Percentiles rank a stretch among this genome's conserved stretches.
Evolutionary conservation across 2,113 vertebrate species (phyloP).

Genomic region (Reinhardtius hippoglossoides): DNA sequence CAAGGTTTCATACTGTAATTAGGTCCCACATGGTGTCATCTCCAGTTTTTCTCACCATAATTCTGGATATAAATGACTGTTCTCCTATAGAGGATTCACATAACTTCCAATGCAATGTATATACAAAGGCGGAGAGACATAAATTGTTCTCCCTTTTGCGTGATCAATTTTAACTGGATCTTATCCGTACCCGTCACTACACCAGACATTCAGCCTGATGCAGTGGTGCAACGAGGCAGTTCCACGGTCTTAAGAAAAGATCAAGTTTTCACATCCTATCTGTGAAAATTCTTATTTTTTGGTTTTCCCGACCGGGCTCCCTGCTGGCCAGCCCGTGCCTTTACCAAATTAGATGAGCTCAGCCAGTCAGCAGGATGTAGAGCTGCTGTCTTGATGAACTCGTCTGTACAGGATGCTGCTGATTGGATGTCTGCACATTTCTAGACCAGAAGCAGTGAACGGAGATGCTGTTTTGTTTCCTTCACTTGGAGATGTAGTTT

Average conservation of each 20-base stretch:
- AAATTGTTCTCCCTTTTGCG: not conserved
- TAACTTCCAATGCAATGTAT: not conserved
- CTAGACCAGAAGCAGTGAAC: not conserved
- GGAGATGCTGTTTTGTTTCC: not conserved
- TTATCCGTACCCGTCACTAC: no score
- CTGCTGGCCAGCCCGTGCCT: not conserved
- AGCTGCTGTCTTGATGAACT: not conserved
- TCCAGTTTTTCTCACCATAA: not conserved
- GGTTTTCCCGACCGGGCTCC: not conserved
- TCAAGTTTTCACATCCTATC: not conserved
- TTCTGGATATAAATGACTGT: not conserved
- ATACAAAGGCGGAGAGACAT: not conserved
- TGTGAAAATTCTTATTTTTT: not conserved
- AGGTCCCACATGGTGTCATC: not conserved
- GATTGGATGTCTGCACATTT: not conserved
- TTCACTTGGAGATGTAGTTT: constrained; percentile 9
- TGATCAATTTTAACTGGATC: no score
- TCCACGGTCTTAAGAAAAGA: not conserved
- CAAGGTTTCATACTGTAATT: not conserved
- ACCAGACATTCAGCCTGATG: no score
- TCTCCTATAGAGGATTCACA: not conserved
- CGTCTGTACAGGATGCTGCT: not conserved
- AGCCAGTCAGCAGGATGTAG: constrained; percentile 2
- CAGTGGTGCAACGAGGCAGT: no score
- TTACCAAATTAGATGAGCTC: not conserved